A percentile compares a stretch with the other conserved stretches of the same genome.
Evolutionary conservation across 2,797 vertebrate species (phyloP).

Genomic region (Schizopygopsis pylzovi): DNA sequence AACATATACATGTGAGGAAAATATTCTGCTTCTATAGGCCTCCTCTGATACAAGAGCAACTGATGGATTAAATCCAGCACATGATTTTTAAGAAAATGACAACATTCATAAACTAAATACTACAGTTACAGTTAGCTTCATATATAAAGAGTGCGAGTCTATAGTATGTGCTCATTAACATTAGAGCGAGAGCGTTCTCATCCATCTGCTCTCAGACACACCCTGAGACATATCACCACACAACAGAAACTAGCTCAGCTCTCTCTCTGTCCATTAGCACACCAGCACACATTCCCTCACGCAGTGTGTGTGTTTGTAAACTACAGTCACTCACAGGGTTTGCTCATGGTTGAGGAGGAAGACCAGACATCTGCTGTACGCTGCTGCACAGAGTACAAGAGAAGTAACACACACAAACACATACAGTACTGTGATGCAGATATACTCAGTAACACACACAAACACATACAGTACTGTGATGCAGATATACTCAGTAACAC

Average conservation of each 20-base stretch:
- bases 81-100: neutral
- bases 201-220: slow-evolving; percentile 32
- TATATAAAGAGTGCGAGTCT: slow-evolving; percentile 13
- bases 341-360: neutral
- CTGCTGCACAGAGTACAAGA: neutral
- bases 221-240: slow-evolving; percentile 37
- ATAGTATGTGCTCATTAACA: slow-evolving; percentile 21
- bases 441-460: too few relatives aligned
- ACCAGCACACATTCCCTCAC: slow-evolving; percentile 13
- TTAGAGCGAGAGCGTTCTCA: neutral
- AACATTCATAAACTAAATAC: too few relatives aligned
- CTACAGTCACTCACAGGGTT: slow-evolving; percentile 25
- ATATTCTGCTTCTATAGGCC: neutral
- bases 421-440: too few relatives aligned
- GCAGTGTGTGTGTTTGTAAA: slow-evolving; percentile 11
- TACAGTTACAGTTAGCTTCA: slow-evolving; percentile 52
- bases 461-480: too few relatives aligned
- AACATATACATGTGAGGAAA: neutral
- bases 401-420: neutral
- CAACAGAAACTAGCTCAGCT: slow-evolving; percentile 46
- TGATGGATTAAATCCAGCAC: too few relatives aligned
- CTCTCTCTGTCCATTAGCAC: slow-evolving; percentile 33
- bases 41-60: neutral
- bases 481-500: too few relatives aligned
- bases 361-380: neutral